Conservation (phyloP, 1,140 invertebrate species). For the Brachionus sp. region DNA sequence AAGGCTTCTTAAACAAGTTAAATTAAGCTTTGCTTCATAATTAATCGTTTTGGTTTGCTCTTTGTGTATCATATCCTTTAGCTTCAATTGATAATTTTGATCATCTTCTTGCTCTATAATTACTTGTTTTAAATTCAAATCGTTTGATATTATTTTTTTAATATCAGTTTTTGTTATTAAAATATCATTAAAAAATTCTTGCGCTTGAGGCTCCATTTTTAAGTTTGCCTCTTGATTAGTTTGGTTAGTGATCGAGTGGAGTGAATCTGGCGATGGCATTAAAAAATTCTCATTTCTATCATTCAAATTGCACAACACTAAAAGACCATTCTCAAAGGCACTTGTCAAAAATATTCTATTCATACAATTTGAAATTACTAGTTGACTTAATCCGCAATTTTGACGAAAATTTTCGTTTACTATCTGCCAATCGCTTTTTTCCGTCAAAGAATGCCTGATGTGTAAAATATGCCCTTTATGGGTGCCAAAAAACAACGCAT, state of each 20-base stretch:
- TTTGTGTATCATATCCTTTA: constrained; percentile 38
- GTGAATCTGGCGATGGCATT: constrained; percentile 11
- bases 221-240: background rate
- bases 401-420: background rate
- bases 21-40: constrained; percentile 32
- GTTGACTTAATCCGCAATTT: background rate
- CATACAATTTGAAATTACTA: background rate
- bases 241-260: background rate
- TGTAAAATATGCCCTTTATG: background rate
- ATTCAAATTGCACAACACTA: constrained; percentile 17
- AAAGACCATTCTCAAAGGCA: constrained; percentile 16
- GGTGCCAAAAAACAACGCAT: background rate
- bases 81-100: constrained; percentile 28
- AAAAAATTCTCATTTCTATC: background rate
- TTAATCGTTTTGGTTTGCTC: constrained; percentile 40
- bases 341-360: constrained; percentile 1
- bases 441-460: background rate
- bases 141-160: constrained; percentile 19
- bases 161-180: constrained; percentile 32
- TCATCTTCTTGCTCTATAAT: constrained; percentile 36
- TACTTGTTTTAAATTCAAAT: constrained; percentile 25
- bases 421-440: background rate
- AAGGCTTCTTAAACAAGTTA: constrained; percentile 37
- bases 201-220: background rate
- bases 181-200: constrained; percentile 29